Conservation (phyloP, 2,113 vertebrate genomes). For the Tor tambroides region DNA sequence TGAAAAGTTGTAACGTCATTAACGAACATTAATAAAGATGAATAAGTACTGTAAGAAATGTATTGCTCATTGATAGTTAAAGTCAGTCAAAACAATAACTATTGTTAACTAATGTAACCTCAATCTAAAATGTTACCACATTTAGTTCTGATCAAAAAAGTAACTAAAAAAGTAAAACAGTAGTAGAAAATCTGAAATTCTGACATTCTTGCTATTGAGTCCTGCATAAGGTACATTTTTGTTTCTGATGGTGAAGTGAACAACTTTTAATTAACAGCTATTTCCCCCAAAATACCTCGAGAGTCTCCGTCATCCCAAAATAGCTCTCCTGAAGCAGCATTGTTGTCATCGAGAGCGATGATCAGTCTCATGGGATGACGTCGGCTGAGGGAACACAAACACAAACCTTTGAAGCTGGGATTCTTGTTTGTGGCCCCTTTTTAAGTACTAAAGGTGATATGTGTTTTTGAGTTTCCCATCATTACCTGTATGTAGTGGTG, state of each 20-base stretch:
- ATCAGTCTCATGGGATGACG: slow-evolving; percentile 88
- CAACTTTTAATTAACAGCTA: slow-evolving; percentile 39
- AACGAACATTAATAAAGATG: too few species aligned
- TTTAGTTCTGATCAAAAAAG: too few species aligned
- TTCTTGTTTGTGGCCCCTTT: neutral
- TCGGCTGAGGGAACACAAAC: slow-evolving; percentile 75
- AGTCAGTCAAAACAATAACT: too few species aligned
- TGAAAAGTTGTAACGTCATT: too few species aligned
- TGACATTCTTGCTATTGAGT: neutral
- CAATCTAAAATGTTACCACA: too few species aligned
- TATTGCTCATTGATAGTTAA: too few species aligned
- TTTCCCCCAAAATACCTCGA: slow-evolving; percentile 74
- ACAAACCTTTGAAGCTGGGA: too few species aligned
- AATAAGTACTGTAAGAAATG: too few species aligned
- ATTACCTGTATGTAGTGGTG: slow-evolving; percentile 87
- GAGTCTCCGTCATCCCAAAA: slow-evolving; percentile 98
- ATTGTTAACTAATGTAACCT: too few species aligned
- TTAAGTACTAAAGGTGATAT: neutral
- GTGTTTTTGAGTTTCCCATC: neutral
- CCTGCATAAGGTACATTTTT: neutral
- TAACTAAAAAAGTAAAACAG: neutral
- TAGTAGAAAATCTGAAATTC: neutral
- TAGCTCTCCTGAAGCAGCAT: slow-evolving; percentile 82
- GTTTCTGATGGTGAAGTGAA: neutral
- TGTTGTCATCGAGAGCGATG: slow-evolving; percentile 80